These are phyloP conservation scores for Agapornis canus DNA, from an alignment of 2,797 vertebrate species.

Conservation along the genomic window DNA sequence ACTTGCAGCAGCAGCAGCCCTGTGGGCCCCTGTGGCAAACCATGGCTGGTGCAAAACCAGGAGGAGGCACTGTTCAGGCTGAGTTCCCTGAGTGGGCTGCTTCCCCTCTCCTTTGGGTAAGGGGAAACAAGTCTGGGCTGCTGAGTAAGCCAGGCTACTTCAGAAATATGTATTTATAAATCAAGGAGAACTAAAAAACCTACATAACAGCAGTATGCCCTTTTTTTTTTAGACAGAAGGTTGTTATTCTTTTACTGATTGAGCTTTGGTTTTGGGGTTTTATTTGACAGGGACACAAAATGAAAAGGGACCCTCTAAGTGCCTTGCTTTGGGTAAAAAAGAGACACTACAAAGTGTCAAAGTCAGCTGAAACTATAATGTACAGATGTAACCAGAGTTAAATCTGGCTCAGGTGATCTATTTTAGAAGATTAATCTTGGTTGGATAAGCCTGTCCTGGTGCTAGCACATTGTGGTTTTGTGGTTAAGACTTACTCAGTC, in stretches of 20 bases:
- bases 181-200: not conserved
- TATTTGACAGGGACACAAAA: not conserved
- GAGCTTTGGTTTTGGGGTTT: not conserved
- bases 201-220: not conserved
- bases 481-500: not conserved
- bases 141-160: not conserved
- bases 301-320: not conserved
- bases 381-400: not conserved
- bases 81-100: not conserved
- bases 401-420: not conserved
- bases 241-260: not conserved
- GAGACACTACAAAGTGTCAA: not conserved
- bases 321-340: not conserved
- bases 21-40: rapidly evolving
- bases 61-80: not conserved
- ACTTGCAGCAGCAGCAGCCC: not conserved
- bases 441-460: not conserved
- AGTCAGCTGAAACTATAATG: not conserved
- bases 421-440: conserved; percentile 7
- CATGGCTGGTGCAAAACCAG: not conserved
- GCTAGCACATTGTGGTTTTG: not conserved
- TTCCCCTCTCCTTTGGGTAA: not conserved
- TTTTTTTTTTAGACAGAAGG: not conserved
- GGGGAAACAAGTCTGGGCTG: not conserved
- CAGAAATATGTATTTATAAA: not conserved